A percentile compares a stretch with the other conserved stretches of the same genome.
phyloP scores from a whole-genome alignment of 2,888 invertebrate species.

The Lithophane semibrunnea region DNA sequence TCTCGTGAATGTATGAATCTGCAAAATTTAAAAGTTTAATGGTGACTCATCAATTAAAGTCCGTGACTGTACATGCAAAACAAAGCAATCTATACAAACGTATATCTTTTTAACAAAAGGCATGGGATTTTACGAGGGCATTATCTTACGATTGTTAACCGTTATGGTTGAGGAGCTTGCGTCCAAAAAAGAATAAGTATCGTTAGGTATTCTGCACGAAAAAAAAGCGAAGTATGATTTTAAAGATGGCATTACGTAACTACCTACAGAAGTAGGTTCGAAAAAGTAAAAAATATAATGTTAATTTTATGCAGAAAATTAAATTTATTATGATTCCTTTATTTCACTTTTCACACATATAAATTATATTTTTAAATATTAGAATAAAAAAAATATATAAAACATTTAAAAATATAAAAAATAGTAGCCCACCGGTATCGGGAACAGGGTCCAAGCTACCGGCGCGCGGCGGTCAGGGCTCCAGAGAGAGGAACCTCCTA shows the following conservation, averaged over 20 bases:
- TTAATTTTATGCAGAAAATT: slow-evolving; percentile 2
- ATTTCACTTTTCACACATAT: no score
- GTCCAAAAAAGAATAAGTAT: background rate
- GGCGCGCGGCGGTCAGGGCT: no score
- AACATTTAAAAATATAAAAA: no score
- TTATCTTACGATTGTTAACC: slow-evolving; percentile 59
- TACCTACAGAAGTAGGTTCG: background rate
- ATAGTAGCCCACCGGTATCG: no score
- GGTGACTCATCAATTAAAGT: no score
- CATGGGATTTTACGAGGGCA: slow-evolving; percentile 59
- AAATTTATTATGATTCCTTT: no score
- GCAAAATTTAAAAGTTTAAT: no score
- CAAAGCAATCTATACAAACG: slow-evolving; percentile 55
- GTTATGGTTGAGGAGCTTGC: slow-evolving; percentile 42
- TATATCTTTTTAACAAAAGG: slow-evolving; percentile 63
- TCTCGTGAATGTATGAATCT: no score
- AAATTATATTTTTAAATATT: no score
- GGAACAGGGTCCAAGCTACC: no score
- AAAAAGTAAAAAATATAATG: background rate
- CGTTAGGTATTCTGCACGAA: background rate
- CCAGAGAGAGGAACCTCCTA: no score
- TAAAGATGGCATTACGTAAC: slow-evolving; percentile 4
- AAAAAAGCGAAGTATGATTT: background rate
- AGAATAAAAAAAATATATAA: no score
- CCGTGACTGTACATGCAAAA: slow-evolving; percentile 41